Conservation (phyloP, 1,140 invertebrate species). For the Drosophila ironensis region DNA sequence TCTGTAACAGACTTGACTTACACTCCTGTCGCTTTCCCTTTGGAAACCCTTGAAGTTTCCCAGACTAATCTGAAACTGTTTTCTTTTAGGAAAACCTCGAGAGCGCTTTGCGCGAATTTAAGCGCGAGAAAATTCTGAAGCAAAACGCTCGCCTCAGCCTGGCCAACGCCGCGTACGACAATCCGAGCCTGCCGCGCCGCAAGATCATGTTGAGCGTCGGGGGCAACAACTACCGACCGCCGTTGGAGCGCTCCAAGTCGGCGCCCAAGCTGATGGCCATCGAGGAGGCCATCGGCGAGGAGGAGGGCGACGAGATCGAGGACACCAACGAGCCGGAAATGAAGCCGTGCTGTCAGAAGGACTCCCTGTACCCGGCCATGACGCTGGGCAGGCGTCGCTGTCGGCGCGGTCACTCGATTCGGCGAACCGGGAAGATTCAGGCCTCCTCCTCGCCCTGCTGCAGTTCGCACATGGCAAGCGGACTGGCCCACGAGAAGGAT, state of each 20-base stretch:
- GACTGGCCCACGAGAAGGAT: no score
- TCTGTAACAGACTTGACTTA: no score
- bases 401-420: conserved; percentile 75
- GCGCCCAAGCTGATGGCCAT: conserved; percentile 97
- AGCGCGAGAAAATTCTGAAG: conserved; percentile 94
- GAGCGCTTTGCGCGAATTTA: conserved; percentile 96
- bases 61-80: not conserved
- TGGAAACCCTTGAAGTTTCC: no score
- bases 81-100: conserved; percentile 85
- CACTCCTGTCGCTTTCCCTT: no score
- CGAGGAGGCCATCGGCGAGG: conserved; percentile 94
- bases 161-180: conserved; percentile 93
- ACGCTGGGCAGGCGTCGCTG: conserved; percentile 81
- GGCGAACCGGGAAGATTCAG: conserved; percentile 72
- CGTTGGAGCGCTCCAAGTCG: conserved; percentile 95
- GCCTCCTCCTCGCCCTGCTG: conserved; percentile 38
- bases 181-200: conserved; percentile 90
- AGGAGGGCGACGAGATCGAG: conserved; percentile 86
- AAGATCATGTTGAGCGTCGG: conserved; percentile 91
- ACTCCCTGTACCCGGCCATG: conserved; percentile 82
- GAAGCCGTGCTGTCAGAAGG: conserved; percentile 80
- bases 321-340: conserved; percentile 81
- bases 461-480: conserved; percentile 34
- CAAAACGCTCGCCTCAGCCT: conserved; percentile 97
- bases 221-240: conserved; percentile 92